Percentiles rank a stretch among this genome's conserved stretches.
phyloP scores from a whole-genome alignment of 2,888 invertebrate species.

The Trissonchulus latispiculum region DNA sequence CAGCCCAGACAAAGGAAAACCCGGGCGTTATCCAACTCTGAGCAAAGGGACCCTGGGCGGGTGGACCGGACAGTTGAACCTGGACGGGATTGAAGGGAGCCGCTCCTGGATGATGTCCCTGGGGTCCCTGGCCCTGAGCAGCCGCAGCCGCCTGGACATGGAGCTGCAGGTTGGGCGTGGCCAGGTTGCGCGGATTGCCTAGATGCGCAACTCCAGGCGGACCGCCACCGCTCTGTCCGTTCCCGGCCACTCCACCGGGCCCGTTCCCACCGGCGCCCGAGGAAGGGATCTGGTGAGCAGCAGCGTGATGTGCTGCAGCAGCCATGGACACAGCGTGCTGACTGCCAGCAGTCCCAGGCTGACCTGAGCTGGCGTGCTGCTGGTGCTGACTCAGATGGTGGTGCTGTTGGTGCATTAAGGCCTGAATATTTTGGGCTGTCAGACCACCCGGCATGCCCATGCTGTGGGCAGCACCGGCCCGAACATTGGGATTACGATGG shows the following conservation, averaged over 20 bases:
- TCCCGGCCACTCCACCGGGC: neutral
- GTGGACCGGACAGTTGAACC: neutral
- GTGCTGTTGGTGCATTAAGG: neutral
- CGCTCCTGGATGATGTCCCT: too few species aligned
- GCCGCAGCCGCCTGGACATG: neutral
- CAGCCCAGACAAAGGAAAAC: slow-evolving; percentile 13
- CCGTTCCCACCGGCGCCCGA: too few species aligned
- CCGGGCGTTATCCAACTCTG: slow-evolving; percentile 10
- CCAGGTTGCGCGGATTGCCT: neutral
- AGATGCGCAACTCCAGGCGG: too few species aligned
- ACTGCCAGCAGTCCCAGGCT: neutral
- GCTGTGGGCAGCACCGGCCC: neutral
- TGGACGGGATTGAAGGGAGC: slow-evolving; percentile 12
- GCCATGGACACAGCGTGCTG: neutral
- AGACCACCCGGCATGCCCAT: neutral
- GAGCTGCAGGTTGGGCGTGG: neutral
- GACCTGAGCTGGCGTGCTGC: neutral
- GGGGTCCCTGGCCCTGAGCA: too few species aligned
- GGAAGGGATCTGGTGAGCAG: too few species aligned
- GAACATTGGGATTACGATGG: too few species aligned
- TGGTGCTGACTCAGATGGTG: neutral
- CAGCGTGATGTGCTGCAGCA: neutral
- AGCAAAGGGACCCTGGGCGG: neutral
- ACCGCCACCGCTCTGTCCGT: neutral
- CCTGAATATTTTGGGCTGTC: neutral